A percentile compares a stretch with the other conserved stretches of the same genome.
These are phyloP conservation scores for Magallana nippona DNA, from an alignment of 2,888 invertebrate genomes.

Conservation along the genomic window DNA sequence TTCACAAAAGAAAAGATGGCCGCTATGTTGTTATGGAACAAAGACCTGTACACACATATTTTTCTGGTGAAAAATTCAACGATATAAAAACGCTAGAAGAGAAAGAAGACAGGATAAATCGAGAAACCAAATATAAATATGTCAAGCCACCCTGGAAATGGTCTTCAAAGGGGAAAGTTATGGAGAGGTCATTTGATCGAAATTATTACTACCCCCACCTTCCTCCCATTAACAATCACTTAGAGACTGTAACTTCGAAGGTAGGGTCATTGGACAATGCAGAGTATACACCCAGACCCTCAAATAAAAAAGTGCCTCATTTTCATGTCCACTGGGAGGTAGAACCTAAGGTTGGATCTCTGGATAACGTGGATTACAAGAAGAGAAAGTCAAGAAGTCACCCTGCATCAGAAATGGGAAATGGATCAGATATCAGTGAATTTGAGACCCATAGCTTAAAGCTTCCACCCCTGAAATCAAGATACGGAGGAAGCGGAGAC, in stretches of 20 bases:
- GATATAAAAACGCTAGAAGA: slow-evolving; percentile 34
- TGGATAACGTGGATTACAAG: slow-evolving; percentile 59
- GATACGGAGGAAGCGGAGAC: slow-evolving; percentile 64
- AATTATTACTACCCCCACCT: slow-evolving; percentile 61
- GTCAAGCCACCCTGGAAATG: slow-evolving; percentile 63
- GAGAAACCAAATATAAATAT: slow-evolving; percentile 49
- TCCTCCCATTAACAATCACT: slow-evolving; percentile 58
- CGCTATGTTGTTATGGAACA: slow-evolving; percentile 70
- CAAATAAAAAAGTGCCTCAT: slow-evolving; percentile 59
- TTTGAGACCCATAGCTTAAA: slow-evolving; percentile 45
- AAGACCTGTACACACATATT: slow-evolving; percentile 63
- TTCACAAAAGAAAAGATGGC: slow-evolving; percentile 65
- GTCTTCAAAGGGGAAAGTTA: slow-evolving; percentile 58
- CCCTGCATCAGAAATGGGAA: slow-evolving; percentile 43
- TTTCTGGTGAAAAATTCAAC: slow-evolving; percentile 48
- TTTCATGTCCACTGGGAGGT: slow-evolving; percentile 66
- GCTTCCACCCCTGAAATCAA: slow-evolving; percentile 57
- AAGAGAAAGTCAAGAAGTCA: slow-evolving; percentile 38
- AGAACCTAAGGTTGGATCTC: slow-evolving; percentile 64
- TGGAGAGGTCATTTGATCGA: slow-evolving; percentile 58
- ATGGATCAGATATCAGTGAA: slow-evolving; percentile 20
- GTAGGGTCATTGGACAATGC: slow-evolving; percentile 59
- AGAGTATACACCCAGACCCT: slow-evolving; percentile 58
- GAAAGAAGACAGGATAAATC: slow-evolving; percentile 37
- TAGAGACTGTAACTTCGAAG: slow-evolving; percentile 49